Base-by-base conservation (phyloP, 2,888 invertebrate genomes). In the Watsonalla binaria region DNA sequence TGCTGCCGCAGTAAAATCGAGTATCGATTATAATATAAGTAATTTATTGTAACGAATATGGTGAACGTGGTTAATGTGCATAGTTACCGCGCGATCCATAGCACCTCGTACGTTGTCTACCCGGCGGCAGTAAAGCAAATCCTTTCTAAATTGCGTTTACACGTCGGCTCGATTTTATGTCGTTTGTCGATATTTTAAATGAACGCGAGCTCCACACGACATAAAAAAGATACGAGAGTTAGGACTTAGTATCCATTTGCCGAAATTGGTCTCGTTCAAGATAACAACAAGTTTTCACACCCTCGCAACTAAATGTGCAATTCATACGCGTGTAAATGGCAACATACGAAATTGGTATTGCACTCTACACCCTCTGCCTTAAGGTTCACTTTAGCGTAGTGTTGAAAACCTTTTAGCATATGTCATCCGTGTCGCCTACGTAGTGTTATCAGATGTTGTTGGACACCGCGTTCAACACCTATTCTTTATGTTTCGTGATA, bases 201-300 rank as follows among this genome's bases (percentile, higher is more conserved):
- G 80, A 79, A 82, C 77, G 74, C 78, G 78, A 74, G 74, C 74
- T 77, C 72, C 73, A 71, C 74, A 72, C 76, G 82, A 81, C 83
- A 81, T 88, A 90, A 89, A 82, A 80, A 80, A 90, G 89, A 90
- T 89, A 89, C 86, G 86, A 80, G 79, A 80, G 84, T 85, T 84
- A 87, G 89, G 88, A 90, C 90, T 90, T 89, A 90, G 90, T 90
- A 89, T 89, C 90, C 90, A 90, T 91, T 91, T 90, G 86, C 82
- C 76, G 87, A 90, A 90, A 91, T 91, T 91, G 91, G 90, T 78
- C 86, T 86, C 84, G 82, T 86, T 84, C 77, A 74, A 89, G 90
- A 91, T 91, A 91, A 89, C 89, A 89, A 88, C 89, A 90, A 90
- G 84, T 89, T 89, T 86, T 90, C 90, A 84, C 90, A 88, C 90